Evolutionary conservation across 2,888 invertebrate genomes (phyloP).

Genomic region (Caenorhabditis plicata): DNA sequence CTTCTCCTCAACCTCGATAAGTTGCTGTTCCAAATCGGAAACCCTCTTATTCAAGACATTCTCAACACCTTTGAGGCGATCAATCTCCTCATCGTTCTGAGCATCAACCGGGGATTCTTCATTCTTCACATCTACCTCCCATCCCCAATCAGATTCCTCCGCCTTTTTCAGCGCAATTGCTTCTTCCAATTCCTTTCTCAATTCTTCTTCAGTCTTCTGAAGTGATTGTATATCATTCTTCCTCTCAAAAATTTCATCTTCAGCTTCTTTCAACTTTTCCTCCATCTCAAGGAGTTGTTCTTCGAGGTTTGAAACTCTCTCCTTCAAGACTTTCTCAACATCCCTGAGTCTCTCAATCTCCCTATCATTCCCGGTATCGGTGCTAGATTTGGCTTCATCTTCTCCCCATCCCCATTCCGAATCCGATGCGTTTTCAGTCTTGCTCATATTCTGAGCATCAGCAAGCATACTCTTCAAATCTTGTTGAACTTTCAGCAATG

Average conservation of each 20-base stretch:
- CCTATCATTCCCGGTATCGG: not conserved
- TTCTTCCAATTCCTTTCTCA: slow-evolving; percentile 4
- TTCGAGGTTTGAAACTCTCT: not conserved
- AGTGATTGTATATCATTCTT: not conserved
- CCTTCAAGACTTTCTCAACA: not conserved
- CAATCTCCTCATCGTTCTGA: not conserved
- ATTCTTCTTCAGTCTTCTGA: not conserved
- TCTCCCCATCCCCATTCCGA: slow-evolving; percentile 16
- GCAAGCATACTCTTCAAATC: not conserved
- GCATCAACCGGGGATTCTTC: not conserved
- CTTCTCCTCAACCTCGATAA: slow-evolving; percentile 30
- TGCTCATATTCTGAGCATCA: not conserved
- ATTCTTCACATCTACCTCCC: no score
- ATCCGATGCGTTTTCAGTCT: not conserved
- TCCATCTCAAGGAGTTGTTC: not conserved
- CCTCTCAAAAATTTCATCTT: not conserved
- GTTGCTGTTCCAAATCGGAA: slow-evolving; percentile 29
- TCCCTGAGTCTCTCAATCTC: slow-evolving; percentile 2
- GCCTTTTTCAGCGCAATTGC: not conserved
- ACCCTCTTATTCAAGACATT: slow-evolving; percentile 34
- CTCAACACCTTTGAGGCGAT: slow-evolving; percentile 22
- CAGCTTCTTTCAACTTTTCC: not conserved
- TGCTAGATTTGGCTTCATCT: slow-evolving; percentile 2
- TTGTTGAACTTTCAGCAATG: not conserved
- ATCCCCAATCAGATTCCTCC: no score